Conservation (phyloP, 1,140 invertebrate genomes). For the Probaryconus sp. region DNA sequence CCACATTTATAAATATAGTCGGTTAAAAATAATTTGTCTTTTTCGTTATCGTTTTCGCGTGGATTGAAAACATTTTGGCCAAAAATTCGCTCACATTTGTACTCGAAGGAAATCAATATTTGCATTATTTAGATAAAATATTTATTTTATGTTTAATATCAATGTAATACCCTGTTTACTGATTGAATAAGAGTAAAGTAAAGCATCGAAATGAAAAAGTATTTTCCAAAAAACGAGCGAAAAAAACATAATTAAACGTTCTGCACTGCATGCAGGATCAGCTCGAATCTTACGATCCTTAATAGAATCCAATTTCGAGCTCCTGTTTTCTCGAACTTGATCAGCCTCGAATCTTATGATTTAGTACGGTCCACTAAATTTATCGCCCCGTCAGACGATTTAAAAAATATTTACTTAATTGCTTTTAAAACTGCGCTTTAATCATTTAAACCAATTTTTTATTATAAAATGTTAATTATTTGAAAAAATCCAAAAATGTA, state of each 20-base stretch:
- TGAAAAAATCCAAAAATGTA: too few relatives aligned
- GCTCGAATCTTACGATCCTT: constrained; percentile 3
- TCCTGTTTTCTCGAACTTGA: constrained; percentile 15
- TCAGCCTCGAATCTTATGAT: constrained; percentile 29
- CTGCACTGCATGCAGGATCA: too few relatives aligned
- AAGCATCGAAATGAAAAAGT: not conserved
- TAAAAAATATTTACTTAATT: constrained; percentile 7
- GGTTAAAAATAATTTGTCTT: constrained; percentile 11
- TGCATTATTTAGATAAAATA: too few relatives aligned
- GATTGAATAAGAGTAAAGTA: too few relatives aligned
- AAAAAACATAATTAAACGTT: too few relatives aligned
- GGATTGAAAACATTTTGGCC: not conserved
- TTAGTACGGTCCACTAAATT: constrained; percentile 26
- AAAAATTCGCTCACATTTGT: not conserved
- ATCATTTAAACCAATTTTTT: not conserved
- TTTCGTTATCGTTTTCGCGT: too few relatives aligned
- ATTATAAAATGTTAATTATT: constrained; percentile 26
- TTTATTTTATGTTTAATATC: too few relatives aligned
- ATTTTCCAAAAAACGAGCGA: too few relatives aligned
- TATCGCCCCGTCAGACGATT: not conserved
- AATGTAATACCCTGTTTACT: too few relatives aligned
- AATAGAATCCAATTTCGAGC: constrained; percentile 22
- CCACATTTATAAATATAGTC: constrained; percentile 10
- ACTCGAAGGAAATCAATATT: not conserved
- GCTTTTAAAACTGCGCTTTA: constrained; percentile 27